Evolutionary conservation across 2,113 vertebrate genomes (phyloP), one percentile per base, ranked within the genome.

Genomic region (Microcebus lehilahytsara): DNA sequence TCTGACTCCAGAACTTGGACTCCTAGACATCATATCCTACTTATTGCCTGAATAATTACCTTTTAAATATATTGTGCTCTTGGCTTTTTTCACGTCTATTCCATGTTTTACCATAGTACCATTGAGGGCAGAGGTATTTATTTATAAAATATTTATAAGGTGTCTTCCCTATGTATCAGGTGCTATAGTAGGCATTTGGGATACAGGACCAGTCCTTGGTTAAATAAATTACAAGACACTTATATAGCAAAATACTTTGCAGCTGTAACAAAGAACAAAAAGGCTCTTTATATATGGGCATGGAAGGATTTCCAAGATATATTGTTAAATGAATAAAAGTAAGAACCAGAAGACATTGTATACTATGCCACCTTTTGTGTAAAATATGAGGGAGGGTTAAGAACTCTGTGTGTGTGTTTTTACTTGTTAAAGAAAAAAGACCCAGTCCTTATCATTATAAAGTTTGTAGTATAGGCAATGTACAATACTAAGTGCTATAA

Each of bases 361-460:
- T 23, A 71, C 23, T 37, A 27, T 56, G 64, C n/a, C 6, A 46
- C 3, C n/a, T 90, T 84, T 84, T 92, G 23, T n/a, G 58, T 85
- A 71, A 87, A 95, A 40, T 46, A 23, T 46, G 40, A 87, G 0
- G 0, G 60, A 37, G 22, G 3, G 9, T 87, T 81, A 77, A 93
- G 49, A 77, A 20, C 4, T 42, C 49, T 74, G 11, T 74, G 71
- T 71, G 69, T 87, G 19, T 37, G 6, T n/a, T 72, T 89, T 51
- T 69, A 85, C n/a, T 72, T 93, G 46, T 80, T 93, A 83, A 53
- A 94, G n/a, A 23, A 74, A 58, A 66, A 89, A 88, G 83, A 51
- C 5, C 34, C 27, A n/a, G 22, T 58, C 53, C 22, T 84, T 74
- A 49, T 58, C 27, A 40, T 91, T 46, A 87, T 37, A 22, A 95